phyloP scores from a whole-genome alignment of 2,113 vertebrate genomes.

The Corvus cornix region DNA sequence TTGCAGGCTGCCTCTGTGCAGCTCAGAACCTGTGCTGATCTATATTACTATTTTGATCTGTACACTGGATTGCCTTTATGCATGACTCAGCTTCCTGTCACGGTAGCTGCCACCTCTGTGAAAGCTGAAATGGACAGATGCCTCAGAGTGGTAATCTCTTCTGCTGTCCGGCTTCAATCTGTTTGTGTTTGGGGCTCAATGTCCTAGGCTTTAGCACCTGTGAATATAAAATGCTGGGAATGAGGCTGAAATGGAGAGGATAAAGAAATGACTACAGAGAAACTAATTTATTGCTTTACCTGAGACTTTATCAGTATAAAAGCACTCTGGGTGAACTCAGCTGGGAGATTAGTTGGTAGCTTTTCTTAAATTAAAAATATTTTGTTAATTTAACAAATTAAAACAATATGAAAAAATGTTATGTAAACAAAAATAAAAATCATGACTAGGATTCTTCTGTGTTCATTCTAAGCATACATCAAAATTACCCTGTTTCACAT shows the following conservation, averaged over 20 bases:
- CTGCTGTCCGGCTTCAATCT: not conserved
- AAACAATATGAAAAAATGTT: not conserved
- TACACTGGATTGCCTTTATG: not conserved
- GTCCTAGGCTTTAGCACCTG: not conserved
- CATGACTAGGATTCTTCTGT: not conserved
- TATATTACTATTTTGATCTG: not conserved
- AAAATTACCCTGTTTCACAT: not conserved
- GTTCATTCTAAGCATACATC: not conserved
- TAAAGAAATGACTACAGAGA: not conserved
- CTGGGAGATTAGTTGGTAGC: not conserved
- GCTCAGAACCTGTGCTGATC: not conserved
- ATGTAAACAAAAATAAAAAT: not conserved
- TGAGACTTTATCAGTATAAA: not conserved
- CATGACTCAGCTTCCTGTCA: constrained; percentile 53
- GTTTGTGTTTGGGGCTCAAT: not conserved
- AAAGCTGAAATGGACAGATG: not conserved
- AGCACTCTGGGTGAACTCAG: not conserved
- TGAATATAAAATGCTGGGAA: not conserved
- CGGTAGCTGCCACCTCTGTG: not conserved
- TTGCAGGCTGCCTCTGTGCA: not conserved
- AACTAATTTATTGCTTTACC: not conserved
- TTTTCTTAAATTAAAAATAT: not conserved
- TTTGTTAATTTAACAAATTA: not conserved
- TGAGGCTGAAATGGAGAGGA: not conserved
- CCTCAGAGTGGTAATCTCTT: not conserved